Conservation (phyloP, 1,140 invertebrate species). For the Diorhabda elongata region DNA sequence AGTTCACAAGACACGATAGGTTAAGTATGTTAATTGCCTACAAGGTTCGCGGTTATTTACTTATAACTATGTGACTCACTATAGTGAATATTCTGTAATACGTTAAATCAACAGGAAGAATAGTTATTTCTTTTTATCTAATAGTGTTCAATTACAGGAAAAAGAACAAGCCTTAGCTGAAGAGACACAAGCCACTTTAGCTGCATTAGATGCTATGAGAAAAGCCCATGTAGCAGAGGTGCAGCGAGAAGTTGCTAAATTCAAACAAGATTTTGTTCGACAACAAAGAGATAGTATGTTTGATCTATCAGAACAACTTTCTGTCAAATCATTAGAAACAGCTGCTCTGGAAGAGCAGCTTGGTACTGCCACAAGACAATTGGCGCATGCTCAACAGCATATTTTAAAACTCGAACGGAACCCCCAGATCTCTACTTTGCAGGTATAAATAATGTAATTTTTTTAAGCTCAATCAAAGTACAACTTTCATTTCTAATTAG, state of each 20-base stretch:
- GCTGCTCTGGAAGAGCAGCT: conserved; percentile 81
- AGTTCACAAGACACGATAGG: no score
- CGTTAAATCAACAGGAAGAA: no score
- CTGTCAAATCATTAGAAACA: conserved; percentile 86
- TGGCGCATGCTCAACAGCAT: conserved; percentile 74
- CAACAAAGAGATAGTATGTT: conserved; percentile 73
- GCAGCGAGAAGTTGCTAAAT: conserved; percentile 79
- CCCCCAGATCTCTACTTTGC: conserved; percentile 56
- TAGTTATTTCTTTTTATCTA: no score
- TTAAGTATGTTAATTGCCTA: no score
- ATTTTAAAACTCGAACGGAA: conserved; percentile 71
- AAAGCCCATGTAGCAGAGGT: conserved; percentile 91
- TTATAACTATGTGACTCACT: no score
- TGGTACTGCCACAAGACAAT: conserved; percentile 67
- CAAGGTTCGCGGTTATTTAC: no score
- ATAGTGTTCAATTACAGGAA: conserved; percentile 51
- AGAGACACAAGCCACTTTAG: conserved; percentile 78
- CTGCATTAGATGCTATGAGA: conserved; percentile 85
- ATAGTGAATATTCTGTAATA: no score
- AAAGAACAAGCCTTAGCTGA: conserved; percentile 86
- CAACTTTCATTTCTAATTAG: neutral
- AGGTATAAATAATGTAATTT: conserved; percentile 43
- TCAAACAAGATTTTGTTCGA: conserved; percentile 79
- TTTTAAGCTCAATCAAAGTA: neutral
- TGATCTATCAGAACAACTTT: conserved; percentile 85